Evolutionary conservation across 2,113 vertebrate genomes (phyloP), one percentile per base, ranked within the genome.

Genomic region (Diadophis punctatus): DNA sequence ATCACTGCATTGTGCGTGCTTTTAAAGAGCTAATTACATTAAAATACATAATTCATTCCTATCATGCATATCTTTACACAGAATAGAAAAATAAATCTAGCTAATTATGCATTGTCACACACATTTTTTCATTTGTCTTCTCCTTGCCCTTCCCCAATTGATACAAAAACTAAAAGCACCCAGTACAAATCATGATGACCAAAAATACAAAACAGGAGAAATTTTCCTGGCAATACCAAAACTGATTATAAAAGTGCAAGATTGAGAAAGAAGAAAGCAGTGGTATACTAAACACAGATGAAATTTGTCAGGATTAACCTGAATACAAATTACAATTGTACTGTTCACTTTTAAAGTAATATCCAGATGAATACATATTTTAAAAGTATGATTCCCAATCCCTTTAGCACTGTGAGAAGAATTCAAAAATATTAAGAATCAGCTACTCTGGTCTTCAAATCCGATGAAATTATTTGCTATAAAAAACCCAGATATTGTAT

Each of bases 1-100:
- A 95, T 96, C 92, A 95, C 87, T 86, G 94, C 94, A 93, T 20
- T n/a, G 14, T 52, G 16, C 14, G 10, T 87, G 48, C 6, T 87
- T 52, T 87, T 30, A 20, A 87, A 52, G 49, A 30, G 86, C 16
- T 87, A 30, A 87, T n/a, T 52, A n/a, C 14, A n/a, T 87, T 52
- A 87, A 30, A 87, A 30, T n/a, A n/a, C 14, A 52, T 52, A 87
- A 16, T 87, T n/a, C 6, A 49, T 87, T 12, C 10, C 25, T 52
- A 10, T 39, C 23, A 16, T 87, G 48, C 46, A 87, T 87, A 51
- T 80, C 68, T 80, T 74, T 39, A 39, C 5, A 39, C 6, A 39
- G 34, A 80, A 34, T 39, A 80, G 34, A 80, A 39, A 80, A 80
- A n/a, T 43, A 80, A 80, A 80, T 80, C 74, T 39, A 80, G 18